phyloP scores from a whole-genome alignment of 2,113 vertebrate species.

The Lampris megalopsis region DNA sequence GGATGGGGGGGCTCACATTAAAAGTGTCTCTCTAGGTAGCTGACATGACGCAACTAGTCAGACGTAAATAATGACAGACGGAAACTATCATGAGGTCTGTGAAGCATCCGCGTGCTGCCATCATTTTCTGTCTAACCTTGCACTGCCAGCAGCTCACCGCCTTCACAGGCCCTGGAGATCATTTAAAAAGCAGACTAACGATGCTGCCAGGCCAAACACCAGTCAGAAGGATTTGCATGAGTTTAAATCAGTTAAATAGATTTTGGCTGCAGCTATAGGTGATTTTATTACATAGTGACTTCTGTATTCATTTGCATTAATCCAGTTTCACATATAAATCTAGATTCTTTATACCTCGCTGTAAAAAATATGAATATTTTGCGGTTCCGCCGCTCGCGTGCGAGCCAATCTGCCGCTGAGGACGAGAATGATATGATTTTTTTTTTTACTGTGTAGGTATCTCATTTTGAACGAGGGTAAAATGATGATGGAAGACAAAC shows the following conservation, averaged over 20 bases:
- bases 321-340: conserved; percentile 41
- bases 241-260: conserved; percentile 86
- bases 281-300: conserved; percentile 51
- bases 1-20: conserved; percentile 87
- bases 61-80: conserved; percentile 99
- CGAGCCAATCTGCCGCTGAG: conserved; percentile 65
- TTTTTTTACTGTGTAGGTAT: conserved; percentile 81
- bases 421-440: conserved; percentile 75
- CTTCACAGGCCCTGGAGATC: conserved; percentile 89
- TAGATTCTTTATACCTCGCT: conserved; percentile 22
- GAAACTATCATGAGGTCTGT: conserved; percentile 99
- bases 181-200: conserved; percentile 97
- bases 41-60: conserved; percentile 99
- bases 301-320: conserved; percentile 38
- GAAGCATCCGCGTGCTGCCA: conserved; percentile 96
- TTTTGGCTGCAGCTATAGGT: conserved; percentile 74
- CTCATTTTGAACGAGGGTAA: conserved; percentile 76
- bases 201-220: conserved; percentile 90
- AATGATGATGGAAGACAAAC: conserved; percentile 82
- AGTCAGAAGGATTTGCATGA: conserved; percentile 86
- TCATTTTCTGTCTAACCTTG: conserved; percentile 98
- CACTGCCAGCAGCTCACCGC: conserved; percentile 91
- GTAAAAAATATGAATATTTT: conserved; percentile 11
- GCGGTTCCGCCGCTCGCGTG: conserved; percentile 32
- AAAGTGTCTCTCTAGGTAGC: conserved; percentile 94